Conservation (phyloP, 2,888 invertebrate genomes). For the Pterobdella sp. region DNA sequence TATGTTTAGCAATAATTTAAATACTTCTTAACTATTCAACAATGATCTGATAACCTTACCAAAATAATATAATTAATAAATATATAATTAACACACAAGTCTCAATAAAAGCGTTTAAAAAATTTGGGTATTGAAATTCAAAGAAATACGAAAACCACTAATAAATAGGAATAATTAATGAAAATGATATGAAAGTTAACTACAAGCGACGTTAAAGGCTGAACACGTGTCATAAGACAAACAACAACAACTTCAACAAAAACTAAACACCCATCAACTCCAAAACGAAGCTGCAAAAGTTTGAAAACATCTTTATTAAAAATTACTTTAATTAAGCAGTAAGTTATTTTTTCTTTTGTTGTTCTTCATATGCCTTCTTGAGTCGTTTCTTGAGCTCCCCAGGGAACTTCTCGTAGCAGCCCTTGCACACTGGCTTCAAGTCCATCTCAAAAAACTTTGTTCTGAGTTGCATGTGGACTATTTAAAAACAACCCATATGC, state of each 20-base stretch:
- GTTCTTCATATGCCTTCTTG: slow-evolving; percentile 62
- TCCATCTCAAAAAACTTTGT: slow-evolving; percentile 98
- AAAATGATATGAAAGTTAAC: background rate
- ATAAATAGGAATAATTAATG: background rate
- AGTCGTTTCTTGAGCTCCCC: slow-evolving; percentile 82
- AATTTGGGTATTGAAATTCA: background rate
- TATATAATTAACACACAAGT: too few species aligned
- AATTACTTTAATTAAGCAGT: background rate
- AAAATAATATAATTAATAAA: too few species aligned
- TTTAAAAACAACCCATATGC: too few species aligned
- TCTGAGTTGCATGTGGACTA: too few species aligned
- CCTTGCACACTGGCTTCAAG: slow-evolving; percentile 90
- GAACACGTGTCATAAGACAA: too few species aligned
- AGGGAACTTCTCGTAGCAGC: slow-evolving; percentile 94
- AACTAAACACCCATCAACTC: background rate
- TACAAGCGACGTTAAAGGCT: too few species aligned
- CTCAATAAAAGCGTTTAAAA: too few species aligned
- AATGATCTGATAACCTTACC: too few species aligned
- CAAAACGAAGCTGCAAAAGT: background rate
- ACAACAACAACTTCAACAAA: too few species aligned
- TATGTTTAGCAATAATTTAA: too few species aligned
- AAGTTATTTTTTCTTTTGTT: slow-evolving; percentile 34
- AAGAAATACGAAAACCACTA: background rate
- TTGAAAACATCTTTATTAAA: background rate
- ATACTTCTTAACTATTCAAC: too few species aligned